These are phyloP conservation scores for Megalopta genalis DNA, from an alignment of 1,140 invertebrate genomes.

Conservation along the genomic window DNA sequence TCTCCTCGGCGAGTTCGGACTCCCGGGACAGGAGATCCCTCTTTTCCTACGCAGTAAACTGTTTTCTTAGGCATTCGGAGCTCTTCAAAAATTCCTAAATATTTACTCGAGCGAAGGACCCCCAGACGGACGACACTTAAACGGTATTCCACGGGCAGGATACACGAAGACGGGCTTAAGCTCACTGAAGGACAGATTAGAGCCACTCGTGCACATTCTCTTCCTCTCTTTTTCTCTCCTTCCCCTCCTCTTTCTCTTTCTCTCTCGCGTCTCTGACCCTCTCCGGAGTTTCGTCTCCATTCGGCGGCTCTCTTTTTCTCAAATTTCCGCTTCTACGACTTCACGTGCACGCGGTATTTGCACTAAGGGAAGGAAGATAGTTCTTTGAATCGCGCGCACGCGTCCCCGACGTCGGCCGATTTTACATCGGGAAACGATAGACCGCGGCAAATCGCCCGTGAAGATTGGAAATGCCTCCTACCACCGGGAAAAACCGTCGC, in stretches of 20 bases:
- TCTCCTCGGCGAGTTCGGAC: slow-evolving; percentile 2
- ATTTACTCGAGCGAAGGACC: slow-evolving; percentile 73
- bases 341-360: slow-evolving; percentile 37
- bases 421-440: slow-evolving; percentile 41
- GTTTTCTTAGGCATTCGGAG: slow-evolving; percentile 76
- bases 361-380: slow-evolving; percentile 44
- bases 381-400: slow-evolving; percentile 52
- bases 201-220: slow-evolving; percentile 63
- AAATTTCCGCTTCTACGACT: slow-evolving; percentile 14
- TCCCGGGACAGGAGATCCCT: slow-evolving; percentile 37
- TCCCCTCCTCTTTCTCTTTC: slow-evolving; percentile 21
- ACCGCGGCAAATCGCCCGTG: slow-evolving; percentile 34
- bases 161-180: slow-evolving; percentile 68
- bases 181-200: slow-evolving; percentile 71
- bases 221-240: slow-evolving; percentile 28
- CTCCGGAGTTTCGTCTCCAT: neutral
- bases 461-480: slow-evolving; percentile 14
- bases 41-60: slow-evolving; percentile 65
- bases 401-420: slow-evolving; percentile 19
- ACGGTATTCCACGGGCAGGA: slow-evolving; percentile 59
- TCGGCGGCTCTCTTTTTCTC: slow-evolving; percentile 17
- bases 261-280: neutral
- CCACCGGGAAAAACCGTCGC: neutral
- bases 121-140: slow-evolving; percentile 68
- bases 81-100: slow-evolving; percentile 77